Base-by-base conservation (phyloP, 92 coral and sea anemone species). In the Plumapathes pennacea region DNA sequence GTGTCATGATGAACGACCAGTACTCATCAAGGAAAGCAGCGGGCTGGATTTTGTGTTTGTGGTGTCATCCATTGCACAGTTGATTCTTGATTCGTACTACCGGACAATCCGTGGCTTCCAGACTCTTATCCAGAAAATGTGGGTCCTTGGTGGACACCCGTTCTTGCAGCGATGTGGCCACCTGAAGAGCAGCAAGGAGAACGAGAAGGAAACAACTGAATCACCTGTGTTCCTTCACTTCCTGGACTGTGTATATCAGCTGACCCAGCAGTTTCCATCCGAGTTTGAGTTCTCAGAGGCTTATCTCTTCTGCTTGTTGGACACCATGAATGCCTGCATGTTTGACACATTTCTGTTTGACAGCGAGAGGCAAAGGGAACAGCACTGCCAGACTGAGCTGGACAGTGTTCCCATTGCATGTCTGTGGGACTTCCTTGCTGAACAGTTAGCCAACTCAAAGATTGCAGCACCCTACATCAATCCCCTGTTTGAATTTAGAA, bases 101-200 rank as follows among this genome's bases (percentile, higher is more conserved):
- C 91, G 98, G 29, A 92, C 92, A 28, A 85, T 92, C 47, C 77
- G 88, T 18, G 98, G 98, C 23, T 92, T 92, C 76, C 98, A 92
- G 60, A 75, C 94, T 4, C 85, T 92, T 15, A 30, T 92, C 13
- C 98, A 92, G 55, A 92, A 90, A 53, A 92, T 92, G 98, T 92
- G 98, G 98, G 96, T 92, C 1, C 76, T 92, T 54, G 90, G 96
- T 27, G 98, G 98, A 5, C 98, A 92, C 64, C 98, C 95, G 34
- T 92, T 92, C 33, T 83, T 74, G 11, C 73, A 72, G 42, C 90
- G 98, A 28, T 89, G 88, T 48, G 80, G 88, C 8, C 98, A 92
- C 50, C 72, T 88, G 48, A 38, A 59, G 15, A 47, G 71, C 24
- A 61, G 14, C 25, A 74, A 59, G 50, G 96, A 87, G 38, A 60